Evolutionary conservation across 2,113 vertebrate genomes (phyloP), one percentile per base, ranked within the genome.

Genomic region (Menura novaehollandiae): DNA sequence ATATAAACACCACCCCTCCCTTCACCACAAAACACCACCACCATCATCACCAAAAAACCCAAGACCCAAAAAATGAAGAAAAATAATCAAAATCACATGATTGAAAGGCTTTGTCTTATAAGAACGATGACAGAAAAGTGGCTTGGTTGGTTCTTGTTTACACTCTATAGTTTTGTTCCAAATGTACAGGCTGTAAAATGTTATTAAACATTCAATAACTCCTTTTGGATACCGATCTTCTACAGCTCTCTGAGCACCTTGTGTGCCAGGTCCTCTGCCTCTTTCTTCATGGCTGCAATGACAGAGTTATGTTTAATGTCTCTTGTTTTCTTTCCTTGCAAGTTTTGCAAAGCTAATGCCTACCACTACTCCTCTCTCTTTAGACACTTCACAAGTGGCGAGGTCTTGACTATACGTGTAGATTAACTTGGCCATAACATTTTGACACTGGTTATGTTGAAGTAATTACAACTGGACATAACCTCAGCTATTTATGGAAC

Each of bases 21-120:
- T 47, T 71, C 43, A 63, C 26, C 22, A 4, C 0, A 4, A 59
- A 68, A 37, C 39, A 23, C 7, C 10, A 41, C 8, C 6, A 14
- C 6, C 19, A 32, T 20, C 11, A 53, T 2, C 17, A 64, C 0
- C 13, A 56, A 3, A 18, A 62, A 11, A 26, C 7, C 3, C 35
- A 20, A 55, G 35, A 39, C 3, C 2, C 18, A 37, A 23, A 55
- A 24, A 39, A 13, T 14, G 15, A 26, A 44, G 59, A 63, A 44
- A 55, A 47, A 3, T 5, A 56, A 56, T 15, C 14, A 43, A 72
- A 80, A 52, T 23, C 13, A 66, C 24, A 6, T 35, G 12, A 62
- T 9, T 39, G 7, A 74, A 79, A 59, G 15, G 44, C 14, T 66
- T 88, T 64, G 18, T 73, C 26, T 63, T 43, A 26, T 39, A 68